Evolutionary conservation across 2,113 vertebrate species (phyloP).

Genomic region (Neogale vison): DNA sequence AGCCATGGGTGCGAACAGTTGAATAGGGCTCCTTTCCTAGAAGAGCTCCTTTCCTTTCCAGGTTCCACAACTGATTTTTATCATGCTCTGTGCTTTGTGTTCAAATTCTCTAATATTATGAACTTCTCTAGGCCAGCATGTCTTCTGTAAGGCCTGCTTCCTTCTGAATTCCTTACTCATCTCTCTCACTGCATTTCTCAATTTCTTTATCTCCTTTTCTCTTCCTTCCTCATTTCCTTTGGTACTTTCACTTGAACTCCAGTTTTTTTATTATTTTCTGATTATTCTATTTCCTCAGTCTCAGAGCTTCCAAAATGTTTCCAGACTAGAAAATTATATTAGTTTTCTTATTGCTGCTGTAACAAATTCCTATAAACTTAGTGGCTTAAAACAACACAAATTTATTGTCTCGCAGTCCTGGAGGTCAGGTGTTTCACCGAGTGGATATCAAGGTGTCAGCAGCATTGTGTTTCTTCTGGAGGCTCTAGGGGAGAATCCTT

Average conservation of each 20-base stretch:
- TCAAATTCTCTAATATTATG: no score
- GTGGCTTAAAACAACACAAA: neutral
- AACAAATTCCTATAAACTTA: neutral
- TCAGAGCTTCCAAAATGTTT: neutral
- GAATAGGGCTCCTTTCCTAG: neutral
- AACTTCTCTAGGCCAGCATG: neutral
- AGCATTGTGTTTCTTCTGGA: neutral
- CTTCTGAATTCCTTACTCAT: neutral
- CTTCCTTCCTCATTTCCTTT: neutral
- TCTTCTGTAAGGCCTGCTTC: neutral
- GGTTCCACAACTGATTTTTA: neutral
- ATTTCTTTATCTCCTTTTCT: neutral
- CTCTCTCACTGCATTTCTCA: neutral
- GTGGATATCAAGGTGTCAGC: neutral
- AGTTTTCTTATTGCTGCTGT: neutral
- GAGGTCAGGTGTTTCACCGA: neutral
- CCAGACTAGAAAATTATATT: neutral
- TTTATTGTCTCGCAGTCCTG: neutral
- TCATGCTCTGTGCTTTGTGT: neutral
- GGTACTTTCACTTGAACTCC: neutral
- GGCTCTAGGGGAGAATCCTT: neutral
- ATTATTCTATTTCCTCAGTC: neutral
- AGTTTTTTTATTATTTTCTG: neutral
- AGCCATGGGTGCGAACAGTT: neutral
- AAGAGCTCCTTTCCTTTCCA: neutral